Base-by-base conservation (phyloP, 2,888 invertebrate species). In the Acanthopleura granulata region DNA sequence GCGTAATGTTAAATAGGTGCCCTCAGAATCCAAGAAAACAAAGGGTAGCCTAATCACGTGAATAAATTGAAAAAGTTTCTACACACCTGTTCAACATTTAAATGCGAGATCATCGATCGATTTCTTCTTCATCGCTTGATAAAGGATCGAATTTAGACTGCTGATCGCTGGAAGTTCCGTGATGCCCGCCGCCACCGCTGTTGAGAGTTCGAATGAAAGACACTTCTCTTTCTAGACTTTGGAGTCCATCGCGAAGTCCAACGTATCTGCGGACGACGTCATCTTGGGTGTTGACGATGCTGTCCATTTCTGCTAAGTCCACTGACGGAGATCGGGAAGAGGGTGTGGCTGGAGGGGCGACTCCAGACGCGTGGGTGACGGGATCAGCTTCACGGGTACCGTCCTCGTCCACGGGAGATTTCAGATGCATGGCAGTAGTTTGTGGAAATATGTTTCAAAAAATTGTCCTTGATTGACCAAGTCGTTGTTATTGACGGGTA, bases 221-320 rank as follows among this genome's bases (percentile, higher is more conserved):
- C 66, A 66, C 66, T 66, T 66, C 66, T 22, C 16, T 18, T 66
- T 66, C 66, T 27, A 66, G 66, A 1, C 1, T 27, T 16, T 27
- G 25, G 15, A 66, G 22, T 16, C 66, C 66, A 27, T 66, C 66
- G 25, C 66, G 66, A 6, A 66, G 66, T 22, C 29, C 66, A 15
- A 27, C 66, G 66, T 66, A 66, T 6, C 66, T 18, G 15, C 66
- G 66, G 16, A 66, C 16, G 12, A 66, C 66, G 25, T 66, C 66
- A 66, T 66, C 66, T 25, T 66, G 66, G 16, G 66, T 66, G 29
- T 66, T 27, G 12, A 66, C 66, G 25, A 66, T 66, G 25, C 16
- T 66, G 66, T 66, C 66, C 27, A 66, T 66, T 66, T 66, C 22
- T 22, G 66, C 66, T 6, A 62, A 25, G 18, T 66, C 66, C 22